These are phyloP conservation scores for Suillia variegata DNA, from an alignment of 2,888 invertebrate species.

Conservation along the genomic window DNA sequence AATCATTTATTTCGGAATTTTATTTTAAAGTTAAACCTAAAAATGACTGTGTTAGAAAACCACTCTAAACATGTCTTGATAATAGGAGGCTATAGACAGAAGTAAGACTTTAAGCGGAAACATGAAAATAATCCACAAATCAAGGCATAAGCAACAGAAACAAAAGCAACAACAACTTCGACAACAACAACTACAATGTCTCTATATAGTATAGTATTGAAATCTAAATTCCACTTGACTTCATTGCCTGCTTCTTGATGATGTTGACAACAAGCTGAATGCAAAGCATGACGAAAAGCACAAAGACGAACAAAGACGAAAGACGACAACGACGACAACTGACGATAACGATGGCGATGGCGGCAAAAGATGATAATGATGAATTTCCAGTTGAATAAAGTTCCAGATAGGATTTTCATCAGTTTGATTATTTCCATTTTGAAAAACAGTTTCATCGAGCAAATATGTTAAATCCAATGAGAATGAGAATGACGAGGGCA, in stretches of 20 bases:
- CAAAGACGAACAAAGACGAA: too few species aligned
- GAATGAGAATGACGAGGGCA: not conserved
- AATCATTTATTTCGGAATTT: too few species aligned
- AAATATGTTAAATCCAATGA: constrained; percentile 18
- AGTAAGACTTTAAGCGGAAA: too few species aligned
- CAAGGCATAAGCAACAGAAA: constrained; percentile 10
- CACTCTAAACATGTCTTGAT: too few species aligned
- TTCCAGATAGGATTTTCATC: constrained; percentile 16
- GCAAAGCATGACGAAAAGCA: not conserved
- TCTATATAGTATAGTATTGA: constrained; percentile 25
- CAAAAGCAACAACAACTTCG: constrained; percentile 7
- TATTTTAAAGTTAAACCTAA: too few species aligned
- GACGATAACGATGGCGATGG: not conserved
- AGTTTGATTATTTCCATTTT: constrained; percentile 5
- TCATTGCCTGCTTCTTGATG: constrained; percentile 26
- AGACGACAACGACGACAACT: constrained; percentile 4
- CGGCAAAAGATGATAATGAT: constrained; percentile 11
- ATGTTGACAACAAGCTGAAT: constrained; percentile 5
- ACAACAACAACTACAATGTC: constrained; percentile 8
- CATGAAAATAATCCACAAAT: too few species aligned
- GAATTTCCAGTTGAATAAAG: constrained; percentile 29
- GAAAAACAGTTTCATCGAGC: constrained; percentile 13
- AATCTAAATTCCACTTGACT: constrained; percentile 34
- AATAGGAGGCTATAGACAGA: too few species aligned
- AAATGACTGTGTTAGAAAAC: too few species aligned